Conservation (phyloP, 2,113 vertebrate species). For the Caranx melampygus region DNA sequence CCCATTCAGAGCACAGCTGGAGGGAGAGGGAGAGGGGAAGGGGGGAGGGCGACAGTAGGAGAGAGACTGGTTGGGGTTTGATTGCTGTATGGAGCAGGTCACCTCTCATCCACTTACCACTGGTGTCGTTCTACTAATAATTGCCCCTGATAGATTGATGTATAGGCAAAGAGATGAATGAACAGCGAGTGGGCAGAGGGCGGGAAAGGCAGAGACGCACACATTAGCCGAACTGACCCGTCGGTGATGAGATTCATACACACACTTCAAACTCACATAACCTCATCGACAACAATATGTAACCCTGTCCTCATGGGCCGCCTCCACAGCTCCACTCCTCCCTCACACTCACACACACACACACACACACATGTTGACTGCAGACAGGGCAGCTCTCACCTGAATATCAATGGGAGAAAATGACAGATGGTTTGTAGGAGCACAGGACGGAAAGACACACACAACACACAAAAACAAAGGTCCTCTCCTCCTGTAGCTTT, state of each 20-base stretch:
- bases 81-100: conserved; percentile 65
- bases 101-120: conserved; percentile 69
- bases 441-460: conserved; percentile 36
- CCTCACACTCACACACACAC: conserved; percentile 10
- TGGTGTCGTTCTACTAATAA: conserved; percentile 63
- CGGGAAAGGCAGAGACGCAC: background rate
- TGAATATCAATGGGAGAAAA: conserved; percentile 58
- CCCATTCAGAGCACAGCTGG: conserved; percentile 78
- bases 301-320: background rate
- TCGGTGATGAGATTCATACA: conserved; percentile 24
- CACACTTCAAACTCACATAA: conserved; percentile 15
- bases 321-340: background rate
- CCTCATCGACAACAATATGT: conserved; percentile 38
- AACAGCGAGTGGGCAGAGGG: conserved; percentile 28
- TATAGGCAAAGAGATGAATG: conserved; percentile 46
- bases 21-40: conserved; percentile 32
- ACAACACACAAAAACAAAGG: too few species aligned
- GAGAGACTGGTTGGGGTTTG: conserved; percentile 47
- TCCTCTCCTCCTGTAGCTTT: background rate
- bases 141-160: conserved; percentile 59
- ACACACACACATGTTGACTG: conserved; percentile 8
- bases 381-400: conserved; percentile 57
- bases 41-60: conserved; percentile 2
- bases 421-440: conserved; percentile 61
- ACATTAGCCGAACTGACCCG: conserved; percentile 3